These are phyloP conservation scores for Coregonus suidteri DNA, from an alignment of 2,797 vertebrate species.

Conservation along the genomic window DNA sequence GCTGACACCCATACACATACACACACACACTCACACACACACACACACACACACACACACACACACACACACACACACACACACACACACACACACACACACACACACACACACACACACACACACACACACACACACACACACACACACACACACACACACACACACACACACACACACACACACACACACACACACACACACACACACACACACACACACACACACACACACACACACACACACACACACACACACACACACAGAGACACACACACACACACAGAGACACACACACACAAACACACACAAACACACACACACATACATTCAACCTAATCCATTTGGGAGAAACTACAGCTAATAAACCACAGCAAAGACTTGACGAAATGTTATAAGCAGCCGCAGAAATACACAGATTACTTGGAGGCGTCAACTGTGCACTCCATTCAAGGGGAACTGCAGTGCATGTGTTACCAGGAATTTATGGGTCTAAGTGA, in stretches of 20 bases:
- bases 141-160: too few species aligned
- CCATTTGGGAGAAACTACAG: conserved; percentile 55
- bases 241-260: too few species aligned
- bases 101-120: too few species aligned
- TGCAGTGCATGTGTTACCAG: conserved; percentile 49
- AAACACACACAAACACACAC: neutral
- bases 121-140: too few species aligned
- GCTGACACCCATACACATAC: neutral
- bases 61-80: too few species aligned
- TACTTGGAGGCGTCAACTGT: conserved; percentile 58
- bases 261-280: too few species aligned
- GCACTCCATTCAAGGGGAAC: conserved; percentile 62
- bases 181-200: neutral
- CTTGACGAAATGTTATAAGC: conserved; percentile 65
- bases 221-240: too few species aligned
- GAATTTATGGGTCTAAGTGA: conserved; percentile 64
- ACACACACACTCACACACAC: neutral
- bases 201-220: neutral
- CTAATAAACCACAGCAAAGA: conserved; percentile 71
- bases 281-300: neutral
- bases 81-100: too few species aligned
- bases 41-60: neutral
- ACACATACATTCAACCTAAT: conserved; percentile 34
- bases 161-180: too few species aligned
- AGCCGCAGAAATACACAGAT: conserved; percentile 60